Conservation (phyloP, 35 echinoderm and acorn worm species). For the Heliocidaris tuberculata region DNA sequence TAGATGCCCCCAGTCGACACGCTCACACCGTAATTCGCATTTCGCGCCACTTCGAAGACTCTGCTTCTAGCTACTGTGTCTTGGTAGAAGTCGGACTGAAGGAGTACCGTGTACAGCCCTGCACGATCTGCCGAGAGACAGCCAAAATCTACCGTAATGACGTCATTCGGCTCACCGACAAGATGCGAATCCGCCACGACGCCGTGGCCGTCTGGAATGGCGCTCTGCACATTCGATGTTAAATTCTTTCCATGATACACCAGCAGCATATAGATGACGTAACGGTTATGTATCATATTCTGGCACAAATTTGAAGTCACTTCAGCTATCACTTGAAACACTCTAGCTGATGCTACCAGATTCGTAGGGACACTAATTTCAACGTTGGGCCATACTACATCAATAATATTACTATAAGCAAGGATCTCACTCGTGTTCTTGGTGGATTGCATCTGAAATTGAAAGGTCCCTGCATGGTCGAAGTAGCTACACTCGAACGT, state of each 20-base stretch:
- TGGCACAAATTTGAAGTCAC: conserved; percentile 43
- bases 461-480: conserved; percentile 53
- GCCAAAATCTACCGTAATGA: conserved; percentile 35
- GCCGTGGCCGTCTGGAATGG: conserved; percentile 1
- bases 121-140: conserved; percentile 54
- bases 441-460: conserved; percentile 25
- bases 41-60: conserved; percentile 22
- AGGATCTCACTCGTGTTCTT: conserved; percentile 21
- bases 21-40: conserved; percentile 44
- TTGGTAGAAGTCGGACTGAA: conserved; percentile 48
- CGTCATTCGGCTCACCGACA: not conserved
- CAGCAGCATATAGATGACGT: conserved; percentile 50
- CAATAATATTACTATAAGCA: conserved; percentile 30
- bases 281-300: conserved; percentile 59
- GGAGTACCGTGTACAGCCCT: conserved; percentile 53
- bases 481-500: conserved; percentile 65
- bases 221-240: not conserved
- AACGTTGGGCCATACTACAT: conserved; percentile 49
- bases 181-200: conserved; percentile 31
- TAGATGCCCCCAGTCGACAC: conserved; percentile 42
- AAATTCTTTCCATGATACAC: conserved; percentile 54
- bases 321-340: conserved; percentile 30
- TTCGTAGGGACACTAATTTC: conserved; percentile 4
- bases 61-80: conserved; percentile 21
- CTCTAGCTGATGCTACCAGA: conserved; percentile 21